Base-by-base conservation (phyloP, 2,888 invertebrate species). In the Thymelicus lineola region DNA sequence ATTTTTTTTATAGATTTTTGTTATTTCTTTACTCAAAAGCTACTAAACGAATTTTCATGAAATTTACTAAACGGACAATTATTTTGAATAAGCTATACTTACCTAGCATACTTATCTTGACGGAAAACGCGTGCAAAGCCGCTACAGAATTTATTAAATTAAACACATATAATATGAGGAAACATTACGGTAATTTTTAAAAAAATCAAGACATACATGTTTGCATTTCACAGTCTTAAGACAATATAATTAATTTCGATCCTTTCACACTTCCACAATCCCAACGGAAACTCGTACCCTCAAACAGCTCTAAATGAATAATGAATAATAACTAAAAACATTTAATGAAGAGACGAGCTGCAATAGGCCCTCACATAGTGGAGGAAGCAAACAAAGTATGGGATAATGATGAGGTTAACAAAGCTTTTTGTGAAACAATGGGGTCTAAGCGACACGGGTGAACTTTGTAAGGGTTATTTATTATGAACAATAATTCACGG, bases 361-460 rank as follows among this genome's bases (percentile, higher is more conserved):
- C 66, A 75, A 75, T 71, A 75, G 69, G 70, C 73, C 71, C 71
- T 64, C 69, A 66, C 48, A 67, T 62, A 66, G 58, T 53, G 61
- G 70, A 63, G 55, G 65, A 61, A 28, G 28, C 28, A 71, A 71
- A 73, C 70, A 73, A 63, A 69, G 69, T 65, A 71, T 67, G 70
- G 67, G 71, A 72, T 74, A 73, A 75, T 75, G 71, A 74, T 66
- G 72, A 57, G 65, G 66, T 72, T 66, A 66, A 68, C 72, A 72
- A 73, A 73, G 70, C 60, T 70, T 58, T 61, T 63, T 68, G 70
- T 71, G 50, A 67, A 70, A 71, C 70, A 70, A 73, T 70, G 38
- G 55, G 14, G 65, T 9, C 59, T 55, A 67, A 68, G 62, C 62
- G 69, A 72, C 70, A 72, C 65, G 70, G 64, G 57, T 66, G 17